phyloP scores from a whole-genome alignment of 1,140 invertebrate genomes.

The Idris sp. region DNA sequence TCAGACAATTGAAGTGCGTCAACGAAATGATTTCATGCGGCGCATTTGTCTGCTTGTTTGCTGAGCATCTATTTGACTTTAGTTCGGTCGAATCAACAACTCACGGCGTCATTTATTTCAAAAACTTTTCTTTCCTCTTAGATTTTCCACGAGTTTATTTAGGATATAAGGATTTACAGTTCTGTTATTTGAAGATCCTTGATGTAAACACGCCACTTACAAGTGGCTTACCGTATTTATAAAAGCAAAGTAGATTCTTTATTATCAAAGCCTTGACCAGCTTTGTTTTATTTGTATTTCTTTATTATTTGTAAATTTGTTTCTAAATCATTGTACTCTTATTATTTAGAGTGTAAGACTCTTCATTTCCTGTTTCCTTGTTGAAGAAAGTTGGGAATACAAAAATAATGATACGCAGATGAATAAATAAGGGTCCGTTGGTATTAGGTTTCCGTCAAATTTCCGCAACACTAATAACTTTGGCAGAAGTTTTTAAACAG shows the following conservation, averaged over 20 bases:
- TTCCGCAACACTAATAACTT: slow-evolving; percentile 60
- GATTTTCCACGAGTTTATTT: slow-evolving; percentile 73
- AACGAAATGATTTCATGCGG: no score
- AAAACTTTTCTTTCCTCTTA: slow-evolving; percentile 64
- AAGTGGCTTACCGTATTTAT: slow-evolving; percentile 64
- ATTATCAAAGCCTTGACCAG: no score
- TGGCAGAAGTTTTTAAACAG: no score
- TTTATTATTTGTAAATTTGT: no score
- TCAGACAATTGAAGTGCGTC: slow-evolving; percentile 47
- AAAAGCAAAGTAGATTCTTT: no score
- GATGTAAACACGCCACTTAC: slow-evolving; percentile 69
- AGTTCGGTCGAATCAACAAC: slow-evolving; percentile 63
- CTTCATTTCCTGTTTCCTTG: slow-evolving; percentile 18
- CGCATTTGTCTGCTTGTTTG: slow-evolving; percentile 71
- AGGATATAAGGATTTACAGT: slow-evolving; percentile 75
- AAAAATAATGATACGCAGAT: slow-evolving; percentile 49
- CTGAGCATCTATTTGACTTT: slow-evolving; percentile 73
- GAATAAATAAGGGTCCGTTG: slow-evolving; percentile 35
- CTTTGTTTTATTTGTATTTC: no score
- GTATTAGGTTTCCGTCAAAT: slow-evolving; percentile 48
- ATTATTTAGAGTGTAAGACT: no score
- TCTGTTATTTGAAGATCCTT: slow-evolving; percentile 74
- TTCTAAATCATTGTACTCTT: no score
- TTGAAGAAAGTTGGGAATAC: no score
- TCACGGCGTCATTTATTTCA: slow-evolving; percentile 68